Conservation (phyloP, 2,113 vertebrate species). For the Cnemophilus loriae region DNA sequence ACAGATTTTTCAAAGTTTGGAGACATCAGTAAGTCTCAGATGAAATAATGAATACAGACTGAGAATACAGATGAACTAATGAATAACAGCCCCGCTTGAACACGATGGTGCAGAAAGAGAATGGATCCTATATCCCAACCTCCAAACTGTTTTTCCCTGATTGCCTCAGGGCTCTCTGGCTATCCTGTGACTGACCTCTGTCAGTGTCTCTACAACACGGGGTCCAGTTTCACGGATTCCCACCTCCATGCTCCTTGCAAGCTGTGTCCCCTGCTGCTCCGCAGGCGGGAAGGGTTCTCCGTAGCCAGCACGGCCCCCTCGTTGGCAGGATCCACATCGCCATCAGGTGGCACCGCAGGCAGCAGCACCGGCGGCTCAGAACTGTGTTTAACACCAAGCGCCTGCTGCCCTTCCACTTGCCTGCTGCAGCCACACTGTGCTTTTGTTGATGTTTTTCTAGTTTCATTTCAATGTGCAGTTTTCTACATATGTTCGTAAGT, state of each 20-base stretch:
- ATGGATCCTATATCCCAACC: accelerated
- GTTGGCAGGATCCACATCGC: not conserved
- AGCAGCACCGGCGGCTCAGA: not conserved
- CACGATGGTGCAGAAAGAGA: not conserved
- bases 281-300: not conserved
- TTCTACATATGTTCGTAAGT: not conserved
- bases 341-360: not conserved
- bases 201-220: not conserved
- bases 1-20: not conserved
- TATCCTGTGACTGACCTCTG: not conserved
- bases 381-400: accelerated
- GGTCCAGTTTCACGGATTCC: not conserved
- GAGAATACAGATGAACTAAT: not conserved
- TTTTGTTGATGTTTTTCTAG: not conserved
- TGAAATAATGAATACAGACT: not conserved
- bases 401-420: not conserved
- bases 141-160: not conserved
- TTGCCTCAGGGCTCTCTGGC: not conserved
- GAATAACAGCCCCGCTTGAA: accelerated
- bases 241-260: accelerated
- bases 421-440: no score
- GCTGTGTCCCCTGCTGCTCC: not conserved
- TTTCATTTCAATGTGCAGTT: not conserved
- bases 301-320: accelerated
- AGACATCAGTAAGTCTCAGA: not conserved